Evolutionary conservation across 2,797 vertebrate species (phyloP).

Genomic region (Moxostoma hubbsi): DNA sequence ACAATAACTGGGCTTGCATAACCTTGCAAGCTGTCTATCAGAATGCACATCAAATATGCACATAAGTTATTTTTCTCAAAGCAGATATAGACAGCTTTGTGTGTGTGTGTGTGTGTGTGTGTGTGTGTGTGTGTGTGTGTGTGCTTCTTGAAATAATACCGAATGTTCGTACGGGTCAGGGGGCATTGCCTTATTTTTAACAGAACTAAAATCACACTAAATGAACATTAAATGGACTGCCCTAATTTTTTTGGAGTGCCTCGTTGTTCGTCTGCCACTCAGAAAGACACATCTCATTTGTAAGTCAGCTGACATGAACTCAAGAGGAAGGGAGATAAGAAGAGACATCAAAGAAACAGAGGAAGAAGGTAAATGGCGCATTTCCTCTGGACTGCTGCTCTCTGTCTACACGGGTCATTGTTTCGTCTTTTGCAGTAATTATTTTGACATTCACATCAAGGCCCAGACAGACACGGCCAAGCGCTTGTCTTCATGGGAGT

Average conservation of each 20-base stretch:
- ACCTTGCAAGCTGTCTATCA: not conserved
- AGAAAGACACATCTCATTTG: conserved; percentile 18
- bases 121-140: no score
- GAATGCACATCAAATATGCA: not conserved
- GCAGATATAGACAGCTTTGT: not conserved
- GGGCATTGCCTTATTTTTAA: no score
- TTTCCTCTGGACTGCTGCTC: conserved; percentile 38
- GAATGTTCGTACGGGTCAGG: no score
- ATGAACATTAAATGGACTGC: not conserved
- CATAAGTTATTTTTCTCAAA: not conserved
- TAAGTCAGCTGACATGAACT: conserved; percentile 27
- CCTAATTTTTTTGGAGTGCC: conserved; percentile 4
- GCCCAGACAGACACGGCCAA: conserved; percentile 19
- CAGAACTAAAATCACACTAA: no score
- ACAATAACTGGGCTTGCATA: not conserved
- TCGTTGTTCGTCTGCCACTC: conserved; percentile 23
- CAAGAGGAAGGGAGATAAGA: conserved; percentile 38
- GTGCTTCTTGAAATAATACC: no score
- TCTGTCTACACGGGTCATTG: conserved; percentile 49
- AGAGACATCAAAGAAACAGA: conserved; percentile 45
- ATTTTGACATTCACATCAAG: conserved; percentile 62
- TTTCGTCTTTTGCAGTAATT: conserved; percentile 56
- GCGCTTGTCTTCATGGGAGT: conserved; percentile 44
- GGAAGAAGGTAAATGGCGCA: conserved; percentile 39
- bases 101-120: no score